Conservation (phyloP, 1,140 invertebrate species). For the Fopius arisanus region DNA sequence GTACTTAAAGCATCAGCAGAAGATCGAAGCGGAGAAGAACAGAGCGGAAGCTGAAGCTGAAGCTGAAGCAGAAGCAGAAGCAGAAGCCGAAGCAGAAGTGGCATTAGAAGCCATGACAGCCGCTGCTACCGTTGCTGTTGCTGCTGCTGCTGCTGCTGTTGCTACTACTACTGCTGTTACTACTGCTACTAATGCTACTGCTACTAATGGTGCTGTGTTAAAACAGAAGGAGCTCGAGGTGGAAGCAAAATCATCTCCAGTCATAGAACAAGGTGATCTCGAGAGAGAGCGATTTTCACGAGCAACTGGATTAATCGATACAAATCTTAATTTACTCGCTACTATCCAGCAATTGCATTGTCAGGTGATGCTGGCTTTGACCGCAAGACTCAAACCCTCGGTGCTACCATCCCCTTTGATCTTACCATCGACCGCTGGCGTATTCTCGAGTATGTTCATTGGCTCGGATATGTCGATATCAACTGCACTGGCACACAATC, state of each 20-base stretch:
- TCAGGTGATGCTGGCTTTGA: constrained; percentile 62
- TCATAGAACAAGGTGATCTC: constrained; percentile 34
- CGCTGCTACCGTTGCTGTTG: constrained; percentile 34
- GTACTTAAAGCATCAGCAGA: constrained; percentile 82
- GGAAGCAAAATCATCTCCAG: neutral
- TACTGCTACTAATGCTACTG: neutral
- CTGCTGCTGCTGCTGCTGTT: constrained; percentile 16
- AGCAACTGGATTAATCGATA: constrained; percentile 59
- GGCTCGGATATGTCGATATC: constrained; percentile 45
- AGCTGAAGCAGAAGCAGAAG: constrained; percentile 16
- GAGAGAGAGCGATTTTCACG: constrained; percentile 50
- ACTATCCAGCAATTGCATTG: constrained; percentile 63
- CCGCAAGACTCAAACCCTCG: constrained; percentile 57
- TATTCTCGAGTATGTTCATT: constrained; percentile 40
- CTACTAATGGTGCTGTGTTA: no score
- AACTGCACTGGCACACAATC: constrained; percentile 41
- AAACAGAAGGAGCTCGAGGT: neutral
- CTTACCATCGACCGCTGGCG: constrained; percentile 42
- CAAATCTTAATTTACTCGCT: constrained; percentile 59
- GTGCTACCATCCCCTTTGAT: constrained; percentile 47
- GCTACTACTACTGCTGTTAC: constrained; percentile 32
- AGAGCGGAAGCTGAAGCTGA: constrained; percentile 36
- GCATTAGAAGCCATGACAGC: constrained; percentile 8
- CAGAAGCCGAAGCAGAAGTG: constrained; percentile 26
- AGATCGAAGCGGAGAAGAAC: constrained; percentile 53